Conservation (phyloP, 2,797 vertebrate genomes). For the Meda fulgida region DNA sequence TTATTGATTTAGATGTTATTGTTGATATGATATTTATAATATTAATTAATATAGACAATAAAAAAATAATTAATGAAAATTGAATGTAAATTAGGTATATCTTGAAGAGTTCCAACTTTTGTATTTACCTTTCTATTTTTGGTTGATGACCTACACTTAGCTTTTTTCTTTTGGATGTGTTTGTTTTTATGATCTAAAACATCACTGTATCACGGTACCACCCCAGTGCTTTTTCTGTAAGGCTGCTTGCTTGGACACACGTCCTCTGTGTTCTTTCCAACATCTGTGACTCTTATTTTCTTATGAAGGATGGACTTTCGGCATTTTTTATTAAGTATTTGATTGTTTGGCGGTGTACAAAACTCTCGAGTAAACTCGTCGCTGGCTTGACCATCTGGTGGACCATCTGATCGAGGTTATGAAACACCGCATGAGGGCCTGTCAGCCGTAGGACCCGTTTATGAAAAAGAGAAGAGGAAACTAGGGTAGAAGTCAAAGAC, state of each 20-base stretch:
- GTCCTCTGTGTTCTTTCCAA: neutral
- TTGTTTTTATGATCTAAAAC: neutral
- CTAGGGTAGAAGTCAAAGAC: conserved; percentile 32
- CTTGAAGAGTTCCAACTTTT: no score
- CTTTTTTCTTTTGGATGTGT: neutral
- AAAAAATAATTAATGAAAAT: neutral
- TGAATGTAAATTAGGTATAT: no score
- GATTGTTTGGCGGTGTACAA: conserved; percentile 43
- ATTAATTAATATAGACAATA: neutral
- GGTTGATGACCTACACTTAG: neutral
- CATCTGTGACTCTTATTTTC: conserved; percentile 15
- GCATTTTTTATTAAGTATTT: conserved; percentile 21
- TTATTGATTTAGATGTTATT: neutral
- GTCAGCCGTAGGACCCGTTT: conserved; percentile 42
- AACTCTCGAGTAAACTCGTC: conserved; percentile 43
- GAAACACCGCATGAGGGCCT: conserved; percentile 45
- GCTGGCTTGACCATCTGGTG: conserved; percentile 53
- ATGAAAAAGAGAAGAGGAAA: conserved; percentile 37
- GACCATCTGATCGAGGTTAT: conserved; percentile 46
- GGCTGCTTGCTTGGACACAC: neutral
- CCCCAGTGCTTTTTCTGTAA: neutral
- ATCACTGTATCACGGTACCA: neutral
- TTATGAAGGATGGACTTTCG: conserved; percentile 47
- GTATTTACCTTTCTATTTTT: neutral
- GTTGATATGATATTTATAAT: neutral